Percentiles rank a stretch among this genome's conserved stretches.
Conservation (phyloP, 2,888 invertebrate genomes). For the Schrankia costaestrigalis region DNA sequence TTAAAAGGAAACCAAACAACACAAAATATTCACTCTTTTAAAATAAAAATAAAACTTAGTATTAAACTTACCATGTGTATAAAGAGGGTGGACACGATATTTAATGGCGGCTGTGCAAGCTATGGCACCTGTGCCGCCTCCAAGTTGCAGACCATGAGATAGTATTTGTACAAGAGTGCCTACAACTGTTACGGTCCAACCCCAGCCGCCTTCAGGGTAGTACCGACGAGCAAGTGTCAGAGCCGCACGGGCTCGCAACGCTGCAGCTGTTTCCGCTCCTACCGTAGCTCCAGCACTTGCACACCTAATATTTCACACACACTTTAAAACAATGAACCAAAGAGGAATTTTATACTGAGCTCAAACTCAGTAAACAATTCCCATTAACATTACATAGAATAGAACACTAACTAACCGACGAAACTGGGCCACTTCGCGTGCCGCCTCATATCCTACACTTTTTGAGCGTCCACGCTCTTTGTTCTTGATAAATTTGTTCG, state of each 20-base stretch:
- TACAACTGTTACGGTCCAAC: constrained; percentile 89
- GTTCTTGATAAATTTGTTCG: constrained; percentile 49
- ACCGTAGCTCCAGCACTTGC: constrained; percentile 75
- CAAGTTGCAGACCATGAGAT: constrained; percentile 87
- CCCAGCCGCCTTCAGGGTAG: constrained; percentile 94
- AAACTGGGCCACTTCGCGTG: constrained; percentile 74
- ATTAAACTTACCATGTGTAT: constrained; percentile 81
- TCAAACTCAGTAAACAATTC: constrained; percentile 14
- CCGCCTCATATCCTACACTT: constrained; percentile 74
- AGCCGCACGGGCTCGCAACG: constrained; percentile 82
- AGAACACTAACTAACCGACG: constrained; percentile 79
- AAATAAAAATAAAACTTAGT: neutral
- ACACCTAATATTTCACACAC: constrained; percentile 67
- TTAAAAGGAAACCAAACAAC: neutral
- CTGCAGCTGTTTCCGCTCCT: constrained; percentile 68
- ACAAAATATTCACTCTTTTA: neutral
- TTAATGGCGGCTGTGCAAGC: constrained; percentile 83
- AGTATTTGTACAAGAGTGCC: constrained; percentile 87
- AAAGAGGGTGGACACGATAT: constrained; percentile 82
- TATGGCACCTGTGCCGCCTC: constrained; percentile 83
- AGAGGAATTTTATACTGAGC: constrained; percentile 23
- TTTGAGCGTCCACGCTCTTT: constrained; percentile 73
- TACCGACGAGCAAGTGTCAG: constrained; percentile 86
- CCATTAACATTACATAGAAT: constrained; percentile 24
- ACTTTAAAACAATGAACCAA: constrained; percentile 28